These are phyloP conservation scores for Sebastes dallii DNA, from an alignment of 2,797 vertebrate genomes.

Conservation along the genomic window DNA sequence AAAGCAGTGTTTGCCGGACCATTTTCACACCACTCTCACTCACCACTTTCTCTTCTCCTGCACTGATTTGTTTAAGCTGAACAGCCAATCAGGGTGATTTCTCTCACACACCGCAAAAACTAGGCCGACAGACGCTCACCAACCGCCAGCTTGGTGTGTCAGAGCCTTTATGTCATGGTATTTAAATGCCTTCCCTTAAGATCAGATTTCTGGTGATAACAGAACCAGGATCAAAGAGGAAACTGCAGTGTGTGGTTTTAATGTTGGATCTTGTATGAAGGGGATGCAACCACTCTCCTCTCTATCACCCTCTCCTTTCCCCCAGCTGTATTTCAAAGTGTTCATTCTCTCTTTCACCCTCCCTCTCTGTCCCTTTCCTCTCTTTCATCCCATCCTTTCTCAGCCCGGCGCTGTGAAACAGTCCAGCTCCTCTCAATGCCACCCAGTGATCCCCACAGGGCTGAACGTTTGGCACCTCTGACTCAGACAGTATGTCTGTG, in stretches of 20 bases:
- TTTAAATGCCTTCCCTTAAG: background rate
- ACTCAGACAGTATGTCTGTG: conserved; percentile 58
- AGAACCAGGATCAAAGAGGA: conserved; percentile 50
- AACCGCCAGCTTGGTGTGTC: too few relatives aligned
- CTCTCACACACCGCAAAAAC: too few relatives aligned
- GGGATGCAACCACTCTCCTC: conserved; percentile 12
- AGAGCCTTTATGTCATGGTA: too few relatives aligned
- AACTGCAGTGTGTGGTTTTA: conserved; percentile 28
- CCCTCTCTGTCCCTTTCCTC: background rate
- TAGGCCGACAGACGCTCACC: too few relatives aligned
- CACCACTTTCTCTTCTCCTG: too few relatives aligned
- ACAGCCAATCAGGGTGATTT: too few relatives aligned
- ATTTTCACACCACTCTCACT: too few relatives aligned
- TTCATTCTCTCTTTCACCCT: background rate
- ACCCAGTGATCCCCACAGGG: conserved; percentile 24
- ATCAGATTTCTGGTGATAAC: conserved; percentile 34
- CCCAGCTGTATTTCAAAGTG: conserved; percentile 1
- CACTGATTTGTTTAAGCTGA: too few relatives aligned
- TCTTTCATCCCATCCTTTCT: background rate
- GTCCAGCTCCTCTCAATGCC: conserved; percentile 16
- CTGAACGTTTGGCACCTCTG: conserved; percentile 60
- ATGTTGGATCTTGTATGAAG: conserved; percentile 13
- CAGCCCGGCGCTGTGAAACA: conserved; percentile 15
- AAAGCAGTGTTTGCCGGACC: too few relatives aligned
- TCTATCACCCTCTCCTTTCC: background rate